These are phyloP conservation scores for Myotis yumanensis DNA, from an alignment of 2,113 vertebrate species.

Conservation along the genomic window DNA sequence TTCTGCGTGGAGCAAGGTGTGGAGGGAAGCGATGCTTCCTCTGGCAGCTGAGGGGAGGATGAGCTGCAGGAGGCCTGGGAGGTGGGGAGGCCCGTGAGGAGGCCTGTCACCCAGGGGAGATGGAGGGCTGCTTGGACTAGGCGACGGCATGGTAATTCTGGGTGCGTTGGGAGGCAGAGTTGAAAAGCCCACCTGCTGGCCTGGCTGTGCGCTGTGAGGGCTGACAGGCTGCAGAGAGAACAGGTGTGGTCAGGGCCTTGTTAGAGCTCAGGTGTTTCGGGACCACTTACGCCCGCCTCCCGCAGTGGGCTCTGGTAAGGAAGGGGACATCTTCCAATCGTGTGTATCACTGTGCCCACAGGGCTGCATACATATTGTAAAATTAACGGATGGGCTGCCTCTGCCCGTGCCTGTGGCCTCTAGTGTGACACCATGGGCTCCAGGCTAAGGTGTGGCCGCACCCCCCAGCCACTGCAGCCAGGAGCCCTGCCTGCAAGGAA, in stretches of 20 bases:
- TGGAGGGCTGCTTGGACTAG: not conserved
- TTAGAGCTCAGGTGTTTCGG: not conserved
- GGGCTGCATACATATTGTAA: not conserved
- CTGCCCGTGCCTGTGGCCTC: accelerated
- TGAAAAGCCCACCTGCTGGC: not conserved
- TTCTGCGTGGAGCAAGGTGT: not conserved
- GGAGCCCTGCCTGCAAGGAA: not conserved
- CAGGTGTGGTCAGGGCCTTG: not conserved
- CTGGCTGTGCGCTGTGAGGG: not conserved
- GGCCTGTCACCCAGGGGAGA: not conserved
- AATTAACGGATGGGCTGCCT: accelerated
- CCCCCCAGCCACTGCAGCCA: no score
- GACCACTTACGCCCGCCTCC: no score
- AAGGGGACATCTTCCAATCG: not conserved
- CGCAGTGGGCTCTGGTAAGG: no score
- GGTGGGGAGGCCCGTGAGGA: not conserved
- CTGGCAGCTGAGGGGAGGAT: not conserved
- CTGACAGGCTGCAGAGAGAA: not conserved
- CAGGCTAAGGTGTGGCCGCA: accelerated
- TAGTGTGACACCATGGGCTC: not conserved
- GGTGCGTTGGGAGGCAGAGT: not conserved
- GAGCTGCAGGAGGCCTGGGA: no score
- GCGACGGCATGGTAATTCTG: not conserved
- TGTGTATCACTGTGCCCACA: accelerated
- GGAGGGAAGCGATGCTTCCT: not conserved